Evolutionary conservation across 92 coral and sea anemone genomes (phyloP), one percentile per base, ranked within the genome.

Genomic region (Chrysogorgia sp.): DNA sequence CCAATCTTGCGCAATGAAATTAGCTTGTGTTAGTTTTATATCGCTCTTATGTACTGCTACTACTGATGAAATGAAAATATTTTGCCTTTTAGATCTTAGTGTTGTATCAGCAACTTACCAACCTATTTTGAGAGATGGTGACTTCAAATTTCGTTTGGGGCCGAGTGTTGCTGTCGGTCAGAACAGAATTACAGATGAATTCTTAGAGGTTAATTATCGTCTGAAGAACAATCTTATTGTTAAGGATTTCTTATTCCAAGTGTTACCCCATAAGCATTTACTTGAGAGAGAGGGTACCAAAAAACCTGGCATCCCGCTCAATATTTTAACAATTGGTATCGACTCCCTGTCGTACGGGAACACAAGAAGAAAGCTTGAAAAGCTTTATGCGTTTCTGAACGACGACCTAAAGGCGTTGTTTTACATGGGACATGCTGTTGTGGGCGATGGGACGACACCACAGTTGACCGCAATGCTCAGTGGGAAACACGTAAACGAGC

Each of bases 391-490:
- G 28, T 71, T 48, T 34, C 15, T 71, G 9, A 71, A 14, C 14
- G 3, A 48, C 25, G 34, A 71, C 20, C 59, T 25, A 6, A 31
- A 23, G 9, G 65, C 48, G 40, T 2, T 48, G 20, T 57, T 49
- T 28, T 48, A 37, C 74, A 63, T 33, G 71, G 97, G 97, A 12
- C 89, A 89, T 25, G 79, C 86, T 1, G 74, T 91, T 19, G 89
- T 86, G 0, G 96, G 96, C 0, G 96, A 90, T 33, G 96, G 96
- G 0, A 90, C 96, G 26, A 90, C 96, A 0, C 90, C 96, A 0
- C 96, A 90, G 81, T 55, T 90, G 14, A 71, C 78, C 49, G 92
- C 92, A 41, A 75, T 91, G 88, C 81, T 91, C 23, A 91, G 90
- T 40, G 96, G 96, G 81, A 83, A 85, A 10, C 88, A 87, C 23